A percentile compares a stretch with the other conserved stretches of the same genome.
Conservation (phyloP, 2,113 vertebrate species). For the Serilophus lunatus region DNA sequence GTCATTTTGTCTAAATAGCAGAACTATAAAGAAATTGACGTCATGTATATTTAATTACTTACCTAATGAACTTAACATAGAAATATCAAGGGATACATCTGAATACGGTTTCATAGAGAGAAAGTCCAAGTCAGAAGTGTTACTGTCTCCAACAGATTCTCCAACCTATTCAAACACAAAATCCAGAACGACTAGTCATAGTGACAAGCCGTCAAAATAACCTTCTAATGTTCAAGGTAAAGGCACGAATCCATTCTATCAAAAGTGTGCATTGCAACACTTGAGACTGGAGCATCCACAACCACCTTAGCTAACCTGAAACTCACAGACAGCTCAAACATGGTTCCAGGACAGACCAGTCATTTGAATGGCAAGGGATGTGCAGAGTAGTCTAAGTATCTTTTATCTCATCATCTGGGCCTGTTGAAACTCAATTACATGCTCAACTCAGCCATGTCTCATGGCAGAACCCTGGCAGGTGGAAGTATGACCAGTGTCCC, state of each 20-base stretch:
- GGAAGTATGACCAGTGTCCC: too few relatives aligned
- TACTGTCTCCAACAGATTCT: slow-evolving; percentile 79
- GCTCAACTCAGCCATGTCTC: not conserved
- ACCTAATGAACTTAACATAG: slow-evolving; percentile 91
- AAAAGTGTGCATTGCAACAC: not conserved
- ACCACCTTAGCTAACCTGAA: not conserved
- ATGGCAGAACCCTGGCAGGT: not conserved
- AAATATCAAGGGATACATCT: slow-evolving; percentile 91
- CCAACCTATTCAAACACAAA: slow-evolving; percentile 69
- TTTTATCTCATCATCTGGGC: not conserved
- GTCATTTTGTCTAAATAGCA: not conserved
- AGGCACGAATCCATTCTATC: not conserved
- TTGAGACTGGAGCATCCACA: not conserved
- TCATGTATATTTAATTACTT: slow-evolving; percentile 3
- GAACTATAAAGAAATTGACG: not conserved
- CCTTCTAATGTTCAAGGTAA: not conserved
- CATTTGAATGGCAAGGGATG: not conserved
- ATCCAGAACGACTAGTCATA: not conserved
- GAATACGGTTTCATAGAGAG: slow-evolving; percentile 89
- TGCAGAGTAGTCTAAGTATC: not conserved
- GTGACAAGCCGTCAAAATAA: not conserved
- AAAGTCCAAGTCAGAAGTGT: slow-evolving; percentile 86
- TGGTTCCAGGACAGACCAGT: not conserved
- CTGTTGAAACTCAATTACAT: not conserved
- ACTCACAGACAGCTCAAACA: not conserved